Conservation (phyloP, 1,140 invertebrate genomes). For the Apolygus lucorum region DNA sequence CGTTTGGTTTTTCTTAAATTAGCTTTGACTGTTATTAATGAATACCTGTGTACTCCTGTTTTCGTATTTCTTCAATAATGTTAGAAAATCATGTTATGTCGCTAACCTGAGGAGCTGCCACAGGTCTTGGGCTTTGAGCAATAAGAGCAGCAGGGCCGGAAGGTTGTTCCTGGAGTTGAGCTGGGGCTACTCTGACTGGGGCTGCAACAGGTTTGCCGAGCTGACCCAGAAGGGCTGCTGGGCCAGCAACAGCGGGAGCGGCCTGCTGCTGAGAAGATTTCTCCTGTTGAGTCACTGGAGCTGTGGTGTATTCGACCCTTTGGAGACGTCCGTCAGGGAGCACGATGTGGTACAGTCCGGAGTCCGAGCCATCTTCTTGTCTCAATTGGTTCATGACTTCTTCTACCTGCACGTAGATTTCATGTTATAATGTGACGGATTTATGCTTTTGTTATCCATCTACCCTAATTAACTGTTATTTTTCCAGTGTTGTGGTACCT, state of each 20-base stretch:
- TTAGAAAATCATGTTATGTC: too few species aligned
- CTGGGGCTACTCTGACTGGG: not conserved
- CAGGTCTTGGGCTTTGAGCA: not conserved
- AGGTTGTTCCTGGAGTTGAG: not conserved
- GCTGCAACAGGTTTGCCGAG: not conserved
- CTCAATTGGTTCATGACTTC: not conserved
- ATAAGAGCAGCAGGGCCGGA: not conserved
- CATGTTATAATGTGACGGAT: too few species aligned
- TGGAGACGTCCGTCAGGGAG: conserved; percentile 55
- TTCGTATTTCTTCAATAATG: too few species aligned
- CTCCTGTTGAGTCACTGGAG: conserved; percentile 17
- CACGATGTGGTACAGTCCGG: conserved; percentile 41
- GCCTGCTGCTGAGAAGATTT: not conserved
- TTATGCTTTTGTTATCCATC: too few species aligned
- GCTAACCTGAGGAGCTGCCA: too few species aligned
- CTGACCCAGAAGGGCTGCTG: not conserved
- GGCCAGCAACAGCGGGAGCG: not conserved
- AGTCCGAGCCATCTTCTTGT: conserved; percentile 31
- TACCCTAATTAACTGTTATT: too few species aligned
- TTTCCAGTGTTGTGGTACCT: too few species aligned
- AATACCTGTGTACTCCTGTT: too few species aligned
- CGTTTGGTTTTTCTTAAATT: too few species aligned
- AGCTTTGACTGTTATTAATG: too few species aligned
- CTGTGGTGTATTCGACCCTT: conserved; percentile 41
- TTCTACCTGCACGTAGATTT: not conserved